Evolutionary conservation across 2,888 invertebrate genomes (phyloP), one percentile per base, ranked within the genome.

Genomic region (Cancer borealis): DNA sequence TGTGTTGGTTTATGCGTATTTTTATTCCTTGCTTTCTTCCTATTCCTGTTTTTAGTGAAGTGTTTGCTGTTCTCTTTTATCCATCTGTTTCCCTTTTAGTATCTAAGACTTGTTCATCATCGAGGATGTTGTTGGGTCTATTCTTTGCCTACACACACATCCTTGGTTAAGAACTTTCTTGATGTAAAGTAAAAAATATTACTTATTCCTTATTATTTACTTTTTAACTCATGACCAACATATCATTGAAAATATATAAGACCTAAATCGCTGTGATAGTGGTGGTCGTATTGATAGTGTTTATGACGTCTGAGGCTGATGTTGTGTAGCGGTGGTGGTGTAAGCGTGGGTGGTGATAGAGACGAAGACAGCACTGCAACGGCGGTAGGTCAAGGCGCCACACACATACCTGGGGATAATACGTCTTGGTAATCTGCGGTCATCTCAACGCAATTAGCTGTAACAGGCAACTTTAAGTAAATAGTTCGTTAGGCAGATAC

Each of bases 401-500:
- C 39, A 39, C 84, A 84, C 84, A 84, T 84, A 84, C 84, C 84
- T 84, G 30, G 39, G n/a, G 14, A 21, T 84, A 14, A 39, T 84
- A 84, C 26, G 39, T 39, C 79, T 39, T 84, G 39, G 39, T 84
- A 84, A 39, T 84, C 84, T 30, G 84, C 10, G 39, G 6, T 30
- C 84, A 84, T 84, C 84, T 84, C 26, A 12, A 8, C 10, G 84
- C 84, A 84, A 84, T 84, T 84, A 84, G 12, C 30, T 84, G 84
- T 26, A 79, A 2, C 26, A n/a, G 10, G 73, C 10, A 79, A 26
- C n/a, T 26, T 30, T 21, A 79, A 79, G 73, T 79, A 79, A 79
- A 79, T 79, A 79, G 73, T 79, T 79, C 73, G 73, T 79, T 79
- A 79, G 73, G 2, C 73, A 79, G 26, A 26, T 26, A 79, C 73